phyloP scores from a whole-genome alignment of 2,797 vertebrate genomes.

The Characodon lateralis region DNA sequence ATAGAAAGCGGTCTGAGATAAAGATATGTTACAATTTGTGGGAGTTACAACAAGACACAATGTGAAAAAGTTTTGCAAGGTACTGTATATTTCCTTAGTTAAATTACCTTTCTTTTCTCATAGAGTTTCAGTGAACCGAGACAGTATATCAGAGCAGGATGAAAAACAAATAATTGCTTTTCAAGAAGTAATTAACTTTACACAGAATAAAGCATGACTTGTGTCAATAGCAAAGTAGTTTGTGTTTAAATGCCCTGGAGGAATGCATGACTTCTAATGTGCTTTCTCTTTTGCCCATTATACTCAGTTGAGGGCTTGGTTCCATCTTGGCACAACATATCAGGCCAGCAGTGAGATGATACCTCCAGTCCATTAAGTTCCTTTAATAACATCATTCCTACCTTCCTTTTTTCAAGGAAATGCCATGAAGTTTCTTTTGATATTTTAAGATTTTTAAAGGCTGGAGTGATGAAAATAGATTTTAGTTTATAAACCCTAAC shows the following conservation, averaged over 20 bases:
- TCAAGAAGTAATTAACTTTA: constrained; percentile 19
- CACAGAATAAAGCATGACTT: constrained; percentile 16
- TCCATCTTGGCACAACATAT: constrained; percentile 20
- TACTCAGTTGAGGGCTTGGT: constrained; percentile 1
- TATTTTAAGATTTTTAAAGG: constrained; percentile 42
- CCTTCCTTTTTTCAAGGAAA: constrained; percentile 35
- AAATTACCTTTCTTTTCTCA: background rate
- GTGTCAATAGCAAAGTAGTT: constrained; percentile 11
- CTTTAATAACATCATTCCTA: constrained; percentile 12
- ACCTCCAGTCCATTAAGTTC: constrained; percentile 21
- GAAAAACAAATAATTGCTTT: background rate
- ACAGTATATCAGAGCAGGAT: background rate
- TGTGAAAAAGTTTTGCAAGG: background rate
- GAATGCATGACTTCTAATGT: constrained; percentile 15
- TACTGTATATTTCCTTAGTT: background rate
- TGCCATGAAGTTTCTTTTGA: constrained; percentile 18
- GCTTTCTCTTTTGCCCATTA: background rate
- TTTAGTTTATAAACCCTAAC: constrained; percentile 38
- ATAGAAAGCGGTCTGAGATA: no score
- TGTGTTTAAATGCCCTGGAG: constrained; percentile 28
- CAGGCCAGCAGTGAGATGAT: constrained; percentile 9
- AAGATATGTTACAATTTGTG: background rate
- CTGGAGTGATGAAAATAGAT: constrained; percentile 28
- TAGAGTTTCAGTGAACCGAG: background rate
- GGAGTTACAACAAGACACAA: background rate